Evolutionary conservation across 2,113 vertebrate species (phyloP).

Genomic region (Peromyscus leucopus): DNA sequence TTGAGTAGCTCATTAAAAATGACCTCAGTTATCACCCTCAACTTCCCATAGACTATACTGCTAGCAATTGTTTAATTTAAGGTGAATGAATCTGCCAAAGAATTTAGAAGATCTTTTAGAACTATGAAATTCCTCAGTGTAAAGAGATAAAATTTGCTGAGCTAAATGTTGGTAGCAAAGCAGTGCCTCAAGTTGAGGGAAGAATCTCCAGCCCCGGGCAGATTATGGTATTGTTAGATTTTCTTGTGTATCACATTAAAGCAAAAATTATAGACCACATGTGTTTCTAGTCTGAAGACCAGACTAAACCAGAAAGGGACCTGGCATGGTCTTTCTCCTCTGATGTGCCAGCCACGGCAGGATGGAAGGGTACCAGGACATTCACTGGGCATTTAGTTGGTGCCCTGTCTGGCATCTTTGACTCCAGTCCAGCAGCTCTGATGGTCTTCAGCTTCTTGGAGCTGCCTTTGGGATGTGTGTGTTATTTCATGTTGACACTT

Average conservation of each 20-base stretch:
- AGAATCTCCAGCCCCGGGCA: slow-evolving; percentile 62
- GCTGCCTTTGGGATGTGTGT: slow-evolving; percentile 7
- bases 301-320: slow-evolving; percentile 41
- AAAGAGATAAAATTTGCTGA: slow-evolving; percentile 79
- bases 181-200: slow-evolving; percentile 61
- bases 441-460: not conserved
- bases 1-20: slow-evolving; percentile 65
- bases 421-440: not conserved
- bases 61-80: slow-evolving; percentile 77
- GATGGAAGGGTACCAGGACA: not conserved
- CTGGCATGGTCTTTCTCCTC: not conserved
- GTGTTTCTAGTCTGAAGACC: slow-evolving; percentile 44
- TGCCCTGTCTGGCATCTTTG: not conserved
- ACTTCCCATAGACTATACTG: slow-evolving; percentile 73
- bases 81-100: slow-evolving; percentile 75
- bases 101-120: slow-evolving; percentile 74
- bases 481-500: not conserved
- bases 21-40: slow-evolving; percentile 58
- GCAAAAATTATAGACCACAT: slow-evolving; percentile 60
- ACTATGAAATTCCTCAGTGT: slow-evolving; percentile 73
- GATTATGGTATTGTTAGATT: slow-evolving; percentile 59
- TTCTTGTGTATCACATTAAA: slow-evolving; percentile 71
- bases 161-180: slow-evolving; percentile 75
- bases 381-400: not conserved
- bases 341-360: not conserved